phyloP scores from a whole-genome alignment of 2,888 invertebrate species.

The Timema podura region DNA sequence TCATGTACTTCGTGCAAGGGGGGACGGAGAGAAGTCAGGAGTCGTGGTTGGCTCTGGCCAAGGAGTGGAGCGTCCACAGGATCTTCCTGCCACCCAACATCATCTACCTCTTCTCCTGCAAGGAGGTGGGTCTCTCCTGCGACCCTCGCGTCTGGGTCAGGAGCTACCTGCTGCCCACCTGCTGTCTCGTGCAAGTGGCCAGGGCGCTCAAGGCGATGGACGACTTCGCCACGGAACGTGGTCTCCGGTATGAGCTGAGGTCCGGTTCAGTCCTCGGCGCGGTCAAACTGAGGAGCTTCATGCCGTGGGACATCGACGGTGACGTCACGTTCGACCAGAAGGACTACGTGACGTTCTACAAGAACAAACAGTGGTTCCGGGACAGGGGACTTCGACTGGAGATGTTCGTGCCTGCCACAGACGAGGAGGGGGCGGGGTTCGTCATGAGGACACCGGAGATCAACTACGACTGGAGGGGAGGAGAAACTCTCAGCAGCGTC shows the following conservation, averaged over 20 bases:
- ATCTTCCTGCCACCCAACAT: conserved; percentile 29
- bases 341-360: conserved; percentile 30
- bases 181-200: conserved; percentile 37
- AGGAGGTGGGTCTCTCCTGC: conserved; percentile 34
- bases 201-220: conserved; percentile 34
- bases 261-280: conserved; percentile 40
- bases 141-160: conserved; percentile 24
- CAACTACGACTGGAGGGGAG: conserved; percentile 38
- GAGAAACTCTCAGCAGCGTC: conserved; percentile 36
- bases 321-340: conserved; percentile 36
- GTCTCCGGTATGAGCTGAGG: conserved; percentile 38
- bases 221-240: conserved; percentile 32
- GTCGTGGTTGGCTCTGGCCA: conserved; percentile 29
- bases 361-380: conserved; percentile 25
- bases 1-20: conserved; percentile 37
- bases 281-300: conserved; percentile 39
- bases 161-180: conserved; percentile 34
- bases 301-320: conserved; percentile 42
- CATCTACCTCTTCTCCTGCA: conserved; percentile 32
- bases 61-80: conserved; percentile 29
- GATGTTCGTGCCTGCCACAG: conserved; percentile 22
- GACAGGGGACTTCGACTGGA: conserved; percentile 25
- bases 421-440: conserved; percentile 16
- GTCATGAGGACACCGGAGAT: conserved; percentile 33
- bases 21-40: conserved; percentile 21